Base-by-base conservation (phyloP, 2,888 invertebrate genomes). In the Drosophila suboccidentalis region DNA sequence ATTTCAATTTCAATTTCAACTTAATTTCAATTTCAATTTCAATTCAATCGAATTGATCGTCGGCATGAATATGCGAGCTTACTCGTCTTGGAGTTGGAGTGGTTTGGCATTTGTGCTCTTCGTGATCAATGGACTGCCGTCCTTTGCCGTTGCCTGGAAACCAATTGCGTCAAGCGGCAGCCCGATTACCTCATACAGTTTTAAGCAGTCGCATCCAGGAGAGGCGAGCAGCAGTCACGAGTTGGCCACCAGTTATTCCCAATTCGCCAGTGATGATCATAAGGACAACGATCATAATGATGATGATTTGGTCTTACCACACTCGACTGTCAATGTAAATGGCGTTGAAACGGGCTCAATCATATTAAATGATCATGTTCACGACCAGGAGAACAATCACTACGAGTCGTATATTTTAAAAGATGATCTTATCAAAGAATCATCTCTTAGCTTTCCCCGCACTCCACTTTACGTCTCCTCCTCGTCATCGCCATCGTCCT, bases 191-290 rank as follows among this genome's bases (percentile, higher is more conserved):
- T 67, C 80, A 4, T 91, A 87, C 62, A 92, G 89, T 62, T 62
- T 92, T 3, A 90, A 91, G 46, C 92, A 92, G 67, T 91, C 91
- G 41, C 92, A 92, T 88, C 92, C 92, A 19, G 90, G 91, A 4
- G 74, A 85, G 17, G 90, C 84, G 51, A 77, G 82, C 81, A 74
- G 84, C 71, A 87, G 87, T 15, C 81, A 77, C 26, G 89, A 86
- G 19, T 32, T 83, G 53, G 76, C 84, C 43, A 82, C 80, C n/a
- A 87, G 86, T 22, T 86, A 71, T 50, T 26, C 79, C 1, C 68
- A 80, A 8, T 85, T 76, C n/a, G 59, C 50, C 10, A 63, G 58
- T 2, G 60, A 70, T 26, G 26, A 26, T 26, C 26, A 26, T n/a
- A 71, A 63, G 19, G 71, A 63, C 19, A 22, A 22, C 13, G 44